Evolutionary conservation across 2,113 vertebrate genomes (phyloP).

Genomic region (Rattus norvegicus): GRCr8 NC_086039.1:126172001-126172500

Average conservation of each 20-base stretch:
- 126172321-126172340: neutral
- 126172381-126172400: too few relatives aligned
- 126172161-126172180: neutral
- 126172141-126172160: neutral
- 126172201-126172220: neutral
- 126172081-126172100: too few relatives aligned
- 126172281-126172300: conserved; percentile 31
- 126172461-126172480: too few relatives aligned
- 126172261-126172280: neutral
- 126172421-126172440: too few relatives aligned
- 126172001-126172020: too few relatives aligned
- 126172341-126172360: conserved; percentile 28
- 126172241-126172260: neutral
- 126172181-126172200: neutral
- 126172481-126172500: too few relatives aligned
- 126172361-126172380: neutral
- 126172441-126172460: too few relatives aligned
- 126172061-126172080: too few relatives aligned
- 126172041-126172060: too few relatives aligned
- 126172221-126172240: neutral
- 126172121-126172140: conserved; percentile 21
- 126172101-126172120: neutral
- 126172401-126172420: too few relatives aligned
- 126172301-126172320: conserved; percentile 28
- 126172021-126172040: too few relatives aligned